Evolutionary conservation across 2,797 vertebrate genomes (phyloP).

Genomic region (Xenops minutus): DNA sequence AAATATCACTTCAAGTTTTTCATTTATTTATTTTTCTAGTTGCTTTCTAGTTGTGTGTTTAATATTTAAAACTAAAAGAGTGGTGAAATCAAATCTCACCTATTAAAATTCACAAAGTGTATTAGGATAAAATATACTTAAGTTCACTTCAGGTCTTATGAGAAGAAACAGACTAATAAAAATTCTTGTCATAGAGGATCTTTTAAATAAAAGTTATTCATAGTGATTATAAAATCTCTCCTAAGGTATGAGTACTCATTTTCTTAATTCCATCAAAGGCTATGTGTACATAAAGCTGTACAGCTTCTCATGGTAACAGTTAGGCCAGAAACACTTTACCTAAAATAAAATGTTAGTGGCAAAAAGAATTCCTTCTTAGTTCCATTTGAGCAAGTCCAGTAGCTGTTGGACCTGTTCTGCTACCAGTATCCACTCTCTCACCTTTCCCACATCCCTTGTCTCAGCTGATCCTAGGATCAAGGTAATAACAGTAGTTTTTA

Average conservation of each 20-base stretch:
- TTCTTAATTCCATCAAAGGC: not conserved
- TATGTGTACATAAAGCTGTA: not conserved
- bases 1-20: not conserved
- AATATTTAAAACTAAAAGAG: not conserved
- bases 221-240: not conserved
- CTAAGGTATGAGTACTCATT: not conserved
- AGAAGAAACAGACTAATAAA: constrained; percentile 13
- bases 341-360: not conserved
- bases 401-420: not conserved
- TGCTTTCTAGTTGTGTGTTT: not conserved
- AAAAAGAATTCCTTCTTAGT: not conserved
- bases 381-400: not conserved
- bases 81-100: not conserved
- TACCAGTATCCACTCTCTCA: not conserved
- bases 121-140: not conserved
- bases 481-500: not conserved
- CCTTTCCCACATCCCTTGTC: not conserved
- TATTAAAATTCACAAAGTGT: not conserved
- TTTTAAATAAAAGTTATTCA: not conserved
- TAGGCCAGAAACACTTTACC: not conserved
- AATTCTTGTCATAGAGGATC: not conserved
- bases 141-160: not conserved
- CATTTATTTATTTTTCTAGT: not conserved
- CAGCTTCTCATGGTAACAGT: not conserved
- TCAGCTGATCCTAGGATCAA: not conserved